phyloP scores from a whole-genome alignment of 2,888 invertebrate species.

The Bedellia somnulentella region DNA sequence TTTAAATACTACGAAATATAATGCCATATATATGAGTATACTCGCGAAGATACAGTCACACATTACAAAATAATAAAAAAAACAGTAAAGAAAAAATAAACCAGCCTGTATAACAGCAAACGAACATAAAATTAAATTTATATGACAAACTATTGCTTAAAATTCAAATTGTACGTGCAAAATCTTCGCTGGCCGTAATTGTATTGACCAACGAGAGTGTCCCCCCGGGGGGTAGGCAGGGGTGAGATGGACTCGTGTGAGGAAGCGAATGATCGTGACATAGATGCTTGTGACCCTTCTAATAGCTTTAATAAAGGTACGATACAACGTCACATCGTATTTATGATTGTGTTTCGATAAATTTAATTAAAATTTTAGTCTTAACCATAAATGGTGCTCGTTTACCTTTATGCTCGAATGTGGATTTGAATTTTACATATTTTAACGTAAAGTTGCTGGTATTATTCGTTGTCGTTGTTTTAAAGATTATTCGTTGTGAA shows the following conservation, averaged over 20 bases:
- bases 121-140: slow-evolving; percentile 51
- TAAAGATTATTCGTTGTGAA: too few relatives aligned
- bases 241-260: slow-evolving; percentile 19
- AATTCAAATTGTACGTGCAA: slow-evolving; percentile 57
- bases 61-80: too few relatives aligned
- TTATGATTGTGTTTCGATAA: slow-evolving; percentile 56
- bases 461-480: too few relatives aligned
- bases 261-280: slow-evolving; percentile 43
- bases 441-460: too few relatives aligned
- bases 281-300: slow-evolving; percentile 34
- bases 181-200: slow-evolving; percentile 42
- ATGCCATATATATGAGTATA: too few relatives aligned
- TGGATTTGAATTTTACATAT: too few relatives aligned
- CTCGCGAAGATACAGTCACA: too few relatives aligned
- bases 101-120: too few relatives aligned
- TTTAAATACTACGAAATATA: too few relatives aligned
- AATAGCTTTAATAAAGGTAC: slow-evolving; percentile 59
- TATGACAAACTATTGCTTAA: slow-evolving; percentile 60
- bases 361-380: slow-evolving; percentile 57
- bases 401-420: too few relatives aligned
- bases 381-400: too few relatives aligned
- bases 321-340: slow-evolving; percentile 39
- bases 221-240: background rate
- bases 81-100: too few relatives aligned
- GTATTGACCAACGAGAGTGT: background rate